Base-by-base conservation (phyloP, 1,140 invertebrate genomes). In the Zaprionus capensis region DNA sequence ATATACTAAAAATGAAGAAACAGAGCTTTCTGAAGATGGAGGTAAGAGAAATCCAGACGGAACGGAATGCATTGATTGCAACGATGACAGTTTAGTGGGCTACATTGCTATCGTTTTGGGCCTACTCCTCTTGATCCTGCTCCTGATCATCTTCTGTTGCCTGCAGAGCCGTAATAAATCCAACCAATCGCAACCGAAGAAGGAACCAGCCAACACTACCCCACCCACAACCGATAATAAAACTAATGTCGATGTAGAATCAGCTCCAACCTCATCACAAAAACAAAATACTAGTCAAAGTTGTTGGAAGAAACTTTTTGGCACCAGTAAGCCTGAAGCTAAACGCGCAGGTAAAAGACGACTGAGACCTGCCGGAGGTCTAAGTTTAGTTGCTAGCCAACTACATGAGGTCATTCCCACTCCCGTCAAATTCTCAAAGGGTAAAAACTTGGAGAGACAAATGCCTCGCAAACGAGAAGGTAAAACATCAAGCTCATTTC, bases 71-170 rank as follows among this genome's bases (percentile, higher is more conserved):
- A 17, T 72, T 6, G 76, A 81, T 4, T 85, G 85, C 70, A 65
- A 69, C 11, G 76, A 72, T 14, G 53, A 73, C 5, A 51, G 26
- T 12, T 80, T 69, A 31, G 34, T 80, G 38, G 62, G 20, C 38
- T 80, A 76, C 68, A 61, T 81, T 34, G 79, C 67, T 4, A 70
- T 44, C 24, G 57, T 85, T 15, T 44, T 91, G 57, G 64, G 53
- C 0, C 7, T 82, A 7, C 56, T 91, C 0, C 24, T 88, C 4
- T 6, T 85, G 2, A 2, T 82, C 4, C 71, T 88, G 7, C 7
- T 88, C 14, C 4, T 91, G 2, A n/a, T 80, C 2, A 81, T 91
- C 34, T 90, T 68, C 28, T 72, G 68, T 49, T 88, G 76, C 34
- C 58, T 88, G 63, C 67, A 59, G 9, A 71, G 46, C n/a, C 20